These are phyloP conservation scores for Heliconius nattereri DNA, from an alignment of 1,140 invertebrate genomes.

Conservation along the genomic window DNA sequence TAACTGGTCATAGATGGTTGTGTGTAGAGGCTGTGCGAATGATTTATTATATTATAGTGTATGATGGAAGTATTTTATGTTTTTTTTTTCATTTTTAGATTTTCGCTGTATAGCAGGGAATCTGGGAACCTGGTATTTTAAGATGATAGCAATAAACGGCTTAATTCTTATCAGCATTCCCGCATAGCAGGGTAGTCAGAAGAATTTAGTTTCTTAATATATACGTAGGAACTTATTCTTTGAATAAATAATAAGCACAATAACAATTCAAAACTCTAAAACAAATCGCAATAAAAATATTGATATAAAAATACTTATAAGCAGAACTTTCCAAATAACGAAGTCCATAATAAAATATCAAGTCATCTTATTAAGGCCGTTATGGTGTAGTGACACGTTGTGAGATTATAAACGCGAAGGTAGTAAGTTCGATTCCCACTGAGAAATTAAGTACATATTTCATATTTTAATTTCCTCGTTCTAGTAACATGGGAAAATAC, in stretches of 20 bases:
- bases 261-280: constrained; percentile 11
- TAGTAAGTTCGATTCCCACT: no score
- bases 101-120: no score
- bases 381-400: no score
- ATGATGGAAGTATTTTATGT: no score
- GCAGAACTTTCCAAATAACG: not conserved
- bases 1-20: constrained; percentile 46
- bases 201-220: no score
- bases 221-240: no score
- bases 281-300: not conserved
- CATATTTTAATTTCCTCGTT: not conserved
- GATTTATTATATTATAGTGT: not conserved
- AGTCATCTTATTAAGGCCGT: not conserved
- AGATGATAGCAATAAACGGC: no score
- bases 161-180: no score
- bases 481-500: not conserved
- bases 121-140: no score
- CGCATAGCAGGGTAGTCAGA: no score
- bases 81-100: no score
- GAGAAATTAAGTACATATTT: not conserved
- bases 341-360: not conserved
- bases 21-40: constrained; percentile 19
- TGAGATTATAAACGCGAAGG: no score
- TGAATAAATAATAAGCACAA: not conserved
- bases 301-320: constrained; percentile 1